Evolutionary conservation across 2,113 vertebrate species (phyloP).

Genomic region (Myotis brandtii): DNA sequence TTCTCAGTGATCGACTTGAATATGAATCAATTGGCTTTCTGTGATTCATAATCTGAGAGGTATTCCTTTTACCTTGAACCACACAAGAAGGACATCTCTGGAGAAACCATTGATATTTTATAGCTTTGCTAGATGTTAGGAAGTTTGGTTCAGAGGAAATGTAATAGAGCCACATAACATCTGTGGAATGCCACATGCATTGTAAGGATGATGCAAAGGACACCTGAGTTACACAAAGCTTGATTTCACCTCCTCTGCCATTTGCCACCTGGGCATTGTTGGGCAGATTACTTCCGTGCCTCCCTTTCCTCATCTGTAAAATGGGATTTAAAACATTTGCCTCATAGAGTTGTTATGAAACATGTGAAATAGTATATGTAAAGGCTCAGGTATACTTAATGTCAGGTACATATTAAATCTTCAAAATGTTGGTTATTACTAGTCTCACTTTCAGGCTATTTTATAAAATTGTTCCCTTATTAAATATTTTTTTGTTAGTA

Average conservation of each 20-base stretch:
- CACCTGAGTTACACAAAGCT: background rate
- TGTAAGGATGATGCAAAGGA: background rate
- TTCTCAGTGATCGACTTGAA: background rate
- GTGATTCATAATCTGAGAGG: background rate
- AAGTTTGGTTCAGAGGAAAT: background rate
- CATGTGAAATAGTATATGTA: background rate
- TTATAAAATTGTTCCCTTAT: background rate
- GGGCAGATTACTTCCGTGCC: background rate
- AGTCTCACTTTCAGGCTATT: background rate
- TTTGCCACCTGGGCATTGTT: background rate
- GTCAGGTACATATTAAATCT: background rate
- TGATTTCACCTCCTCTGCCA: background rate
- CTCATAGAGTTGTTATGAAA: background rate
- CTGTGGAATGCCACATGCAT: background rate
- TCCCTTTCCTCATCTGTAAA: background rate
- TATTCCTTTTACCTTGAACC: background rate
- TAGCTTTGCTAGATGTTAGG: background rate
- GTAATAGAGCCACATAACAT: background rate
- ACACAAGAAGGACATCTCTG: background rate
- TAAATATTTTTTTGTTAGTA: conserved; percentile 2
- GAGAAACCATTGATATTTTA: background rate
- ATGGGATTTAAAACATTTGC: background rate
- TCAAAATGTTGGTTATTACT: background rate
- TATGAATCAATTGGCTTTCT: background rate
- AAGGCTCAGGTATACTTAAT: background rate